Percentiles rank a stretch among this genome's conserved stretches.
Evolutionary conservation across 2,797 vertebrate species (phyloP).

Genomic region (Takifugu rubripes): DNA sequence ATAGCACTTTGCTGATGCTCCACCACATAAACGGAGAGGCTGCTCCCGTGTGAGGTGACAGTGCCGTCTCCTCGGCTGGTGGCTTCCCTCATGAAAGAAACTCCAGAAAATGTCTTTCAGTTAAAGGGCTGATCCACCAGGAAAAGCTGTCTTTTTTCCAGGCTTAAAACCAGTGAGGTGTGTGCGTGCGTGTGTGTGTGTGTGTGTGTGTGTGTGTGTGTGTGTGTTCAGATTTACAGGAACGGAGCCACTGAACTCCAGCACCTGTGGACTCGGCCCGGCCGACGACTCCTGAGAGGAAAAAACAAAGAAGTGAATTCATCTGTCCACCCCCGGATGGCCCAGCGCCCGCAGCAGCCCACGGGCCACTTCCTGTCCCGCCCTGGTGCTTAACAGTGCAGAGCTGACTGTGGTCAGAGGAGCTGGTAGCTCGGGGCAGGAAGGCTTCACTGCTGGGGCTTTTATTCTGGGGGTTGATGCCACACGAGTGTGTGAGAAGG

Average conservation of each 20-base stretch:
- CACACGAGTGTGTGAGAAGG: conserved; percentile 21
- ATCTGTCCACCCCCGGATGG: conserved; percentile 20
- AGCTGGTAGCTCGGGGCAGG: background rate
- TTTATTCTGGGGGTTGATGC: conserved; percentile 26
- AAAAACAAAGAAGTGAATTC: conserved; percentile 69
- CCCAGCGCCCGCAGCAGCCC: conserved; percentile 38
- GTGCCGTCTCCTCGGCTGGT: too few species aligned
- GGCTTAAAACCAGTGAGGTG: too few species aligned
- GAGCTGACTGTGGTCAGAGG: conserved; percentile 35
- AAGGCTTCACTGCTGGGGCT: background rate
- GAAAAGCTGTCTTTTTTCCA: too few species aligned
- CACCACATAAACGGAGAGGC: conserved; percentile 30
- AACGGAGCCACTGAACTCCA: conserved; percentile 10
- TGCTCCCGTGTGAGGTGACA: too few species aligned
- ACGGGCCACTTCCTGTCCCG: conserved; percentile 73
- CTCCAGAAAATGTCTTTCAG: too few species aligned
- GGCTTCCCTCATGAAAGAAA: too few species aligned
- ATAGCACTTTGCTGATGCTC: conserved; percentile 46
- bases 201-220: too few species aligned
- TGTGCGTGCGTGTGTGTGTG: too few species aligned
- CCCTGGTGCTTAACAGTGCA: conserved; percentile 58
- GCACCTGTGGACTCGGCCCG: conserved; percentile 14
- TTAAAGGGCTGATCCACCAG: too few species aligned
- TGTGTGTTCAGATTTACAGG: too few species aligned
- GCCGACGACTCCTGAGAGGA: background rate